Evolutionary conservation across 2,113 vertebrate genomes (phyloP), one percentile per base, ranked within the genome.

Genomic region (Theristicus caerulescens): DNA sequence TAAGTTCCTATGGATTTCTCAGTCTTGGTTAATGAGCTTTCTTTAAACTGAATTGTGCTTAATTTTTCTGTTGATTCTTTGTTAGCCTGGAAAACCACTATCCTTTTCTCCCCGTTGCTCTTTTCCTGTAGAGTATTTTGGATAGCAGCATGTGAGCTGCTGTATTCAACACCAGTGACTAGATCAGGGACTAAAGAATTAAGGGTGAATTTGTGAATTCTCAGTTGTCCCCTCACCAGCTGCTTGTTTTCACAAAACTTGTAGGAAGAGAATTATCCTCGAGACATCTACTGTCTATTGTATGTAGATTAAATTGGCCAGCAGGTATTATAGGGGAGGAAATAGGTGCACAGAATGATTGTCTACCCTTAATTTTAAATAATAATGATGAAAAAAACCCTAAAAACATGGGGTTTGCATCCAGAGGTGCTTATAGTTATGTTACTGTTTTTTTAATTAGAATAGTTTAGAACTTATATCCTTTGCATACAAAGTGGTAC

Each of bases 31-130:
- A 91, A 93, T 87, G 92, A 86, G 24, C 36, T 88, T 81, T 86
- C 67, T 86, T 78, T 86, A 86, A 95, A 70, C 72, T 32, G 69
- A 96, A 79, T 92, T 82, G 10, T 67, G 52, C 57, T 82, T 89
- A 66, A 65, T 80, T 93, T 90, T 96, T 80, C 58, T 86, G 72
- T 88, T 90, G 82, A 29, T 94, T 88, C 69, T 88, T 91, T 17
- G 31, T 88, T 92, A 95, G 55, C 18, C 26, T 83, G 83, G 71
- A 81, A 93, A 95, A 74, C 64, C 47, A 46, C 38, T 11, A 10
- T 86, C 29, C 34, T 86, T 83, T 93, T 86, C 66, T 94, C 31
- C 42, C 31, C 2, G 3, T 74, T 92, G 80, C 86, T 92, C 51
- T 90, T 80, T 59, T 82, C 82, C 80, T 78, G 8, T 24, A 9